phyloP scores from a whole-genome alignment of 2,888 invertebrate genomes.

The Agrotis puta region DNA sequence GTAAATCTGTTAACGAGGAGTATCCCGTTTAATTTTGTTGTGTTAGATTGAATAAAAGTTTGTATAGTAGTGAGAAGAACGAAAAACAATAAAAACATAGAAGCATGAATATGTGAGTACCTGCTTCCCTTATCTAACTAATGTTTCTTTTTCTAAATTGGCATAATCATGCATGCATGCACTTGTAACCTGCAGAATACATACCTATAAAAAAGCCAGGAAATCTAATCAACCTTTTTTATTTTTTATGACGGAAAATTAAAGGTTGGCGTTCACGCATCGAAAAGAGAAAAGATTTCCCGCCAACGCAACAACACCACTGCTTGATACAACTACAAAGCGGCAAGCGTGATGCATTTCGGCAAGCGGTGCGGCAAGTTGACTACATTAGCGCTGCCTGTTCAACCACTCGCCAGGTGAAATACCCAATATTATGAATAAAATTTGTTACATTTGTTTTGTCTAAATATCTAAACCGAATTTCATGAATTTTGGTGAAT shows the following conservation, averaged over 20 bases:
- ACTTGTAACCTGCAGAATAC: neutral
- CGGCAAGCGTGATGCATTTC: no score
- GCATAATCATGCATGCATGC: no score
- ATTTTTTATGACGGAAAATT: neutral
- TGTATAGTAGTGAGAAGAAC: neutral
- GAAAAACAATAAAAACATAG: neutral
- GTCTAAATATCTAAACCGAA: no score
- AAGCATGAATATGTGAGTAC: neutral
- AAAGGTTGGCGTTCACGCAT: slow-evolving; percentile 19
- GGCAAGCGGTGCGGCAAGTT: no score
- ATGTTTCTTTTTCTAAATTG: no score
- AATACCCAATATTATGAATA: neutral
- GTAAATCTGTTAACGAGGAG: slow-evolving; percentile 11
- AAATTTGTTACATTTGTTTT: no score
- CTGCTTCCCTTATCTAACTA: no score
- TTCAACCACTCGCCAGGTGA: neutral
- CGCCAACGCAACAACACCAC: neutral
- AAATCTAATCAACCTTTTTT: slow-evolving; percentile 3
- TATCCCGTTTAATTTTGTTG: neutral
- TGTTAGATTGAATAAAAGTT: neutral
- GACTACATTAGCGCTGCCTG: neutral
- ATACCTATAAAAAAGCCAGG: neutral
- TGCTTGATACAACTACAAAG: neutral
- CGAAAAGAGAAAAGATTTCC: neutral
- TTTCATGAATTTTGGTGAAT: no score